phyloP scores from a whole-genome alignment of 2,888 invertebrate genomes.

The Scaptomyza polygonia region DNA sequence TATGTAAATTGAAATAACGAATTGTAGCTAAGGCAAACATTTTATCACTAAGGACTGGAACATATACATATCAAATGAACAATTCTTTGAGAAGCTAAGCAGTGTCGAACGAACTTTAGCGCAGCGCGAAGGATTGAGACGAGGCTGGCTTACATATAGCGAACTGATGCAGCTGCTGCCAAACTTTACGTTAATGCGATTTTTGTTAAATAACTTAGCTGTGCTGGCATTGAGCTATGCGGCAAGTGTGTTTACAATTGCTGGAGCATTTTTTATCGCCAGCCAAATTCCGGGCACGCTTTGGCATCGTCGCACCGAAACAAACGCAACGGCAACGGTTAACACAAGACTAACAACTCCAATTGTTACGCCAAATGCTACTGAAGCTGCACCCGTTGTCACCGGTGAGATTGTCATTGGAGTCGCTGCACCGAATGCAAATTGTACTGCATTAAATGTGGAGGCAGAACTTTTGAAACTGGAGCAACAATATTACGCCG shows the following conservation, averaged over 20 bases:
- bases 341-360: conserved; percentile 27
- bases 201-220: conserved; percentile 81
- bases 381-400: conserved; percentile 34
- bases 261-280: conserved; percentile 85
- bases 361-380: conserved; percentile 31
- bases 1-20: background rate
- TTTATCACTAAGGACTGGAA: conserved; percentile 90
- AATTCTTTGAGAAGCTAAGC: conserved; percentile 90
- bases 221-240: conserved; percentile 83
- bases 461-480: conserved; percentile 80
- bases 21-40: background rate
- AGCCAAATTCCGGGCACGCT: conserved; percentile 85
- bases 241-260: conserved; percentile 84
- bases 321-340: conserved; percentile 23
- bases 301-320: conserved; percentile 69
- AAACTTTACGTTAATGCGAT: conserved; percentile 81
- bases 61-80: conserved; percentile 90
- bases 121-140: conserved; percentile 88
- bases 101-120: conserved; percentile 90
- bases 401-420: conserved; percentile 5
- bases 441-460: conserved; percentile 72
- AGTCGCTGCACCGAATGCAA: conserved; percentile 38
- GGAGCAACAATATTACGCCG: conserved; percentile 76
- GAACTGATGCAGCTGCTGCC: conserved; percentile 87
- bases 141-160: conserved; percentile 93